Evolutionary conservation across 2,888 invertebrate genomes (phyloP).

Genomic region (Scrobipalpa costella): DNA sequence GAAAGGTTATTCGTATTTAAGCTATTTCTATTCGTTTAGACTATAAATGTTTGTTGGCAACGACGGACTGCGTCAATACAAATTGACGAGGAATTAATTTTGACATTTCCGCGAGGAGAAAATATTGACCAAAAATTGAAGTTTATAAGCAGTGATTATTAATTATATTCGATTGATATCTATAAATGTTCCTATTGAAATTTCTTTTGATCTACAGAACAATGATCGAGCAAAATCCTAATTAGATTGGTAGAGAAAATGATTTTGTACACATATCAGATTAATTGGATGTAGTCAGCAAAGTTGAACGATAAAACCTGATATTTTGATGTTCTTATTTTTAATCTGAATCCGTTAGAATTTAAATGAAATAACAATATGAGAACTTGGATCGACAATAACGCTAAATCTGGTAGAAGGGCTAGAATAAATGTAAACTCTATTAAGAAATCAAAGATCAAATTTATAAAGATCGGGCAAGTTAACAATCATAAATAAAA

Average conservation of each 20-base stretch:
- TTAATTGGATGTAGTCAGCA: constrained; percentile 47
- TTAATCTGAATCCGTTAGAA: not conserved
- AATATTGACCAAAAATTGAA: not conserved
- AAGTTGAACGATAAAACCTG: constrained; percentile 36
- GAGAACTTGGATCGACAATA: constrained; percentile 59
- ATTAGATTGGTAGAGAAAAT: constrained; percentile 36
- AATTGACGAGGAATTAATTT: not conserved
- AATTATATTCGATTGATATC: no score
- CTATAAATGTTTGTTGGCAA: constrained; percentile 12
- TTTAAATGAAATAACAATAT: not conserved
- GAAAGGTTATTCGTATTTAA: constrained; percentile 39
- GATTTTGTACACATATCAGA: constrained; percentile 72
- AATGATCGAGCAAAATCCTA: constrained; percentile 61
- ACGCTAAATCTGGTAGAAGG: constrained; percentile 52
- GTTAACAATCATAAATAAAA: not conserved
- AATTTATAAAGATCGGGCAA: constrained; percentile 23
- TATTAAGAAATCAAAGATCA: constrained; percentile 25
- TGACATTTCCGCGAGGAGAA: not conserved
- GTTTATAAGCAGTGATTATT: not conserved
- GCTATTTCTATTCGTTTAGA: constrained; percentile 31
- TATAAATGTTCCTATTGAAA: constrained; percentile 43
- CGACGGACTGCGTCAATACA: not conserved
- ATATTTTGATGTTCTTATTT: constrained; percentile 15
- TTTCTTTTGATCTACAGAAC: constrained; percentile 47
- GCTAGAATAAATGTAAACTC: constrained; percentile 48